Conservation (phyloP, 2,888 invertebrate species). For the Cybosia mesomella region DNA sequence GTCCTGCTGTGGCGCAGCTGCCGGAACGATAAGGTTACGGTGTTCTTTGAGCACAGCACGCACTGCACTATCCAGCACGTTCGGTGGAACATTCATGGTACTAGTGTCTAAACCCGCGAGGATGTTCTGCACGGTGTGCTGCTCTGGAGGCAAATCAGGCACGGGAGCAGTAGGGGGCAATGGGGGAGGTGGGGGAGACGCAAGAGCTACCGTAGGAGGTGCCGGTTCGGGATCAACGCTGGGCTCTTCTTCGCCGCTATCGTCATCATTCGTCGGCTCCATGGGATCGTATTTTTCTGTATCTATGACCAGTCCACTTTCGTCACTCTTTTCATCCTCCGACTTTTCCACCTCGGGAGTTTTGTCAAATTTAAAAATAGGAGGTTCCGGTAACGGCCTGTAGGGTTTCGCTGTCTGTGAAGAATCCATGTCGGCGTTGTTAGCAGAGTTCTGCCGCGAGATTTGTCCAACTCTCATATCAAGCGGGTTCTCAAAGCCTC, state of each 20-base stretch:
- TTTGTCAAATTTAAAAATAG: constrained; percentile 70
- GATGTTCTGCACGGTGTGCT: constrained; percentile 53
- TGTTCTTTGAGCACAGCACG: constrained; percentile 76
- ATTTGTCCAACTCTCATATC: constrained; percentile 71
- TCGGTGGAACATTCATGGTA: constrained; percentile 59
- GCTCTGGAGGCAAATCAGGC: constrained; percentile 23
- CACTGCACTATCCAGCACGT: constrained; percentile 72
- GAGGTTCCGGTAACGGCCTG: constrained; percentile 72
- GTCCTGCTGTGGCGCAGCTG: constrained; percentile 55
- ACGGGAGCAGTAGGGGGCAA: constrained; percentile 24
- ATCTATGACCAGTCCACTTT: constrained; percentile 86
- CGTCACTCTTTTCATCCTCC: constrained; percentile 86
- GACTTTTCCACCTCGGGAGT: constrained; percentile 70
- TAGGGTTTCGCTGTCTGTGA: constrained; percentile 40
- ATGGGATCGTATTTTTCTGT: constrained; percentile 87
- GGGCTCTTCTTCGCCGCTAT: constrained; percentile 46
- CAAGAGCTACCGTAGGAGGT: constrained; percentile 17
- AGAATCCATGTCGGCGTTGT: constrained; percentile 24
- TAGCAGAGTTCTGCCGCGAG: constrained; percentile 46
- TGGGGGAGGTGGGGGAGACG: constrained; percentile 24
- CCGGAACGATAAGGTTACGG: constrained; percentile 61
- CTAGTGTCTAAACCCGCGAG: constrained; percentile 62
- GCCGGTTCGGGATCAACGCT: constrained; percentile 22
- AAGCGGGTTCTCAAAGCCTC: constrained; percentile 71
- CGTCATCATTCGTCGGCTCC: constrained; percentile 82